These are phyloP conservation scores for Sinopyrophorus schimmeli DNA, from an alignment of 2,888 invertebrate species.

Conservation along the genomic window DNA sequence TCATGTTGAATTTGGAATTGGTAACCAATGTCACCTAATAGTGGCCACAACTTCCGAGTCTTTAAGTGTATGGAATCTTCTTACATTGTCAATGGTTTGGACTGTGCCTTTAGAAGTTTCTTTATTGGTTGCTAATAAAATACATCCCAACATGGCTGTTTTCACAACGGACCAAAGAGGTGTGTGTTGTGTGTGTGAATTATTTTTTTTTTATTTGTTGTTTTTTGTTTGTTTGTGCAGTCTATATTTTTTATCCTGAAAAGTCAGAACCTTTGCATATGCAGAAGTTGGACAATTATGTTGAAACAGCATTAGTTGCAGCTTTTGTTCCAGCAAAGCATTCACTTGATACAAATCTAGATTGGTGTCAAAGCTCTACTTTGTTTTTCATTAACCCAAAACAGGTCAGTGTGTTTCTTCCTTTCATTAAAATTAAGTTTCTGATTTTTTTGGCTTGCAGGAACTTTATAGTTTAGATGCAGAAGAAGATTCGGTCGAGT, in stretches of 20 bases:
- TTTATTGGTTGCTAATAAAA: conserved; percentile 62
- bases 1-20: conserved; percentile 63
- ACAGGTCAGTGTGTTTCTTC: conserved; percentile 60
- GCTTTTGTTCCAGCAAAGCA: conserved; percentile 62
- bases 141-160: conserved; percentile 69
- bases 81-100: conserved; percentile 73
- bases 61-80: conserved; percentile 72
- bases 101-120: conserved; percentile 59
- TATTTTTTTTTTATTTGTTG: background rate
- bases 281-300: conserved; percentile 54
- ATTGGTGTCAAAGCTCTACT: conserved; percentile 66
- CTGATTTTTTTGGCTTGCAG: conserved; percentile 32
- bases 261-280: conserved; percentile 61
- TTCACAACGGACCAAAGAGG: conserved; percentile 67
- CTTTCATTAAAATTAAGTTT: no score
- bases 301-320: conserved; percentile 55
- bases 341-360: conserved; percentile 51
- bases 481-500: conserved; percentile 34
- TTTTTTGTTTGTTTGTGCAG: conserved; percentile 51
- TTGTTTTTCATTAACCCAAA: conserved; percentile 64
- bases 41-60: conserved; percentile 62
- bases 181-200: conserved; percentile 59
- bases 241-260: conserved; percentile 66
- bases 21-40: conserved; percentile 61
- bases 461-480: conserved; percentile 47